Base-by-base conservation (phyloP, 2,888 invertebrate genomes). In the Noctua fimbriata region DNA sequence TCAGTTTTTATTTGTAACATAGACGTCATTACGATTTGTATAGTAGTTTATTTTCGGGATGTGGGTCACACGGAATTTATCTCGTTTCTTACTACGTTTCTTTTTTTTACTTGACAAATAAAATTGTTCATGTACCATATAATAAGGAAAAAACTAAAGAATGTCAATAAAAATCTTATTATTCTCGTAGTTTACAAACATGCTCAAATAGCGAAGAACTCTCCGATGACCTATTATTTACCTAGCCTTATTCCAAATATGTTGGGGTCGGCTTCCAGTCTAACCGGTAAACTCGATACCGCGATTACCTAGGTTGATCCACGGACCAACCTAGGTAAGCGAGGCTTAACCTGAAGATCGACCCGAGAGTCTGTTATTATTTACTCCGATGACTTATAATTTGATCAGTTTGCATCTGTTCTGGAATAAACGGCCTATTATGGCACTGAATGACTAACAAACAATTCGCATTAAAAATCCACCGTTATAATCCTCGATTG, bases 1-100 rank as follows among this genome's bases (percentile, higher is more conserved):
- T 89, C 83, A 84, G 86, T 89, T 90, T 87, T 84, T 85, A 85
- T 86, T 86, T 79, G 60, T 84, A 83, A 87, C 72, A 78, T 71
- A 82, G 82, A 88, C 88, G 86, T 89, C 91, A 91, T 88, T 85
- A 80, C 83, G 60, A 73, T 84, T 79, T 41, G 58, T 69, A 67
- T 80, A 55, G 47, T 78, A 74, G 81, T 88, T 87, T 87, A 85
- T 88, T 88, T 87, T 84, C 76, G 82, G 76, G 32, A 86, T 86
- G 69, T 83, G 76, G 83, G 83, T 84, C 82, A 78, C n/a, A 28
- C 9, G 55, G 55, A 65, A 65, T 67, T 71, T 67, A 24, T 78
- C 14, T 69, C 6, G 41, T 71, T 70, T 65, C 63, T 36, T 65
- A 49, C 44, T 44, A 63, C 24, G 41, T n/a, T 65, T 9, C 66